Percentiles rank a stretch among this genome's conserved stretches.
phyloP scores from a whole-genome alignment of 2,888 invertebrate species.

The Agrochola litura region DNA sequence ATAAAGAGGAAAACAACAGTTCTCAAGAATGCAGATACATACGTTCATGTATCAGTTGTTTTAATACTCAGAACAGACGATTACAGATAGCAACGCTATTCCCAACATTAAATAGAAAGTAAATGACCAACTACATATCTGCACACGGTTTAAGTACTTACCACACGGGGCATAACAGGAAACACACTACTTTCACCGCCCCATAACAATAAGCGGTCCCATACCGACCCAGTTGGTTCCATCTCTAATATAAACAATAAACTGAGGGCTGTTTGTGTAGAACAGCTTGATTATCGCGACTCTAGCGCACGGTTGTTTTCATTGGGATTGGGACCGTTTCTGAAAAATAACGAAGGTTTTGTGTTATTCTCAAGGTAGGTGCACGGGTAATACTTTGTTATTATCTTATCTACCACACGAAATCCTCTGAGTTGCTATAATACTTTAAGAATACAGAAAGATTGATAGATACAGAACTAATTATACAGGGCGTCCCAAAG shows the following conservation, averaged over 20 bases:
- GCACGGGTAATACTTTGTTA: conserved; percentile 16
- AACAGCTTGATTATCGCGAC: conserved; percentile 33
- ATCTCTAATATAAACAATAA: conserved; percentile 53
- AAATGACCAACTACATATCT: conserved; percentile 20
- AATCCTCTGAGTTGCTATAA: not conserved
- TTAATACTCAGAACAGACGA: not conserved
- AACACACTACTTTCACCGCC: conserved; percentile 33
- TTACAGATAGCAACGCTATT: not conserved
- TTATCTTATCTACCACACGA: conserved; percentile 1
- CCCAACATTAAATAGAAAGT: conserved; percentile 19
- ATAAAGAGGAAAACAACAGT: not conserved
- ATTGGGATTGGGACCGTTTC: not conserved
- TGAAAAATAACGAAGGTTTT: conserved; percentile 31
- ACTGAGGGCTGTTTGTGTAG: conserved; percentile 16
- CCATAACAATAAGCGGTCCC: conserved; percentile 57
- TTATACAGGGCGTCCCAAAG: too few relatives aligned
- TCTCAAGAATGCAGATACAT: not conserved
- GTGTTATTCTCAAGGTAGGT: conserved; percentile 1
- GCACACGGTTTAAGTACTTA: conserved; percentile 47
- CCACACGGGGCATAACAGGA: conserved; percentile 45
- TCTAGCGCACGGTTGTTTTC: conserved; percentile 39
- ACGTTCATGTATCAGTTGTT: not conserved
- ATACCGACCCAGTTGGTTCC: conserved; percentile 50
- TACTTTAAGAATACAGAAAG: not conserved
- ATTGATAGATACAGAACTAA: not conserved